Base-by-base conservation (phyloP, 1,140 invertebrate genomes). In the Coenobita brevimanus region DNA sequence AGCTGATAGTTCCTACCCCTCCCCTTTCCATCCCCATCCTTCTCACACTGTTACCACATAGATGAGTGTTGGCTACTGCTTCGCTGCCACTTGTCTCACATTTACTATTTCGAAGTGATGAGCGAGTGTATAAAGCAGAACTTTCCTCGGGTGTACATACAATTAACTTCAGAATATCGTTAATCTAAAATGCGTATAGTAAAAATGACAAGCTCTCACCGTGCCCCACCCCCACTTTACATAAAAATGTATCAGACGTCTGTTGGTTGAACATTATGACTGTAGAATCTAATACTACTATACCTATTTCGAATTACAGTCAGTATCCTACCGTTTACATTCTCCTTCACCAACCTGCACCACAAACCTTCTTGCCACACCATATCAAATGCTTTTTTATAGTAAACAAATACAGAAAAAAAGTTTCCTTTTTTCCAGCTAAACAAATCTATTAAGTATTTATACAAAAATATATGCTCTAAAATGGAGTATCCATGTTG, bases 381-480 rank as follows among this genome's bases (percentile, higher is more conserved):
- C 67, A 69, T 69, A 30, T 69, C 67, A 30, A 30, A 69, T 3
- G 67, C 15, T 69, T 69, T 69, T 30, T 69, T 69, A 30, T 69
- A 30, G 1, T 69, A 17, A 27, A 30, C 3, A 69, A 27, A 69
- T 2, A 69, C 15, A 2, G 33, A 69, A 69, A n/a, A 69, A 69
- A 27, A 15, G n/a, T 1, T 69, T 30, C 27, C 10, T 8, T 69
- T 69, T 30, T 69, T 69, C 15, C 67, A 69, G 0, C 1, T 2
- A 69, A 69, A 69, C 67, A 69, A 69, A 69, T 69, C 67, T 15
- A 69, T 69, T 69, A 69, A 27, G 33, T 30, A 2, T 67, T 67
- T 67, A 69, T 2, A 15, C 1, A 30, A 30, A n/a, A 69, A 67
- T 67, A 24, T 67, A 33, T 69, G 67, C n/a, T 69, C 2, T 69